Percentiles rank a stretch among this genome's conserved stretches.
These are phyloP conservation scores for Epizoanthus fatuus DNA, from an alignment of 92 coral and sea anemone species.

Conservation along the genomic window DNA sequence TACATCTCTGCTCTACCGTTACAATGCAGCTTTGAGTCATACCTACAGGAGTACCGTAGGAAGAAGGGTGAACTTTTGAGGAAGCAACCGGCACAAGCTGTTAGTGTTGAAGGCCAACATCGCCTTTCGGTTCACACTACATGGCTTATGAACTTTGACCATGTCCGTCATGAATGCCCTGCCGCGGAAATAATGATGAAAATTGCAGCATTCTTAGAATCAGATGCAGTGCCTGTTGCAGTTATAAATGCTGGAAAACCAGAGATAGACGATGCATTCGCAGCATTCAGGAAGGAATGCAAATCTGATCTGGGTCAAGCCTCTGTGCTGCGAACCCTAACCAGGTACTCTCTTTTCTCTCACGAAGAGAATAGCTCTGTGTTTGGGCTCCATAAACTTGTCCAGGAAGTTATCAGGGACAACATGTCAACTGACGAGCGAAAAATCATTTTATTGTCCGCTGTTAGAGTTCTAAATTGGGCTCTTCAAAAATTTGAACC, in stretches of 20 bases:
- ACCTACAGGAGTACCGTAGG: background rate
- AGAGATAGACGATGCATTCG: background rate
- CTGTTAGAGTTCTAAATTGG: slow-evolving; percentile 9
- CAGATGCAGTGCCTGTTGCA: slow-evolving; percentile 17
- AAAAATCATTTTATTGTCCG: background rate
- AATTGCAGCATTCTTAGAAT: slow-evolving; percentile 20
- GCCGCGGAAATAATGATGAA: slow-evolving; percentile 16
- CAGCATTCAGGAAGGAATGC: background rate
- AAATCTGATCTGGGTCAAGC: background rate
- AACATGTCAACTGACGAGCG: background rate
- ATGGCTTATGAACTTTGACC: slow-evolving; percentile 63
- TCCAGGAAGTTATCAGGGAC: slow-evolving; percentile 22
- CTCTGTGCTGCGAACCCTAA: background rate
- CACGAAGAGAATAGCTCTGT: background rate
- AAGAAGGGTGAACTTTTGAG: background rate
- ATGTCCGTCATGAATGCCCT: slow-evolving; percentile 11
- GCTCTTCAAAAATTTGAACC: background rate
- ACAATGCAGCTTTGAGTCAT: slow-evolving; percentile 2
- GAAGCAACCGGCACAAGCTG: slow-evolving; percentile 12
- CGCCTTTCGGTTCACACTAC: slow-evolving; percentile 67
- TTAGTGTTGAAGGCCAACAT: slow-evolving; percentile 46
- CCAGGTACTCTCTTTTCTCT: slow-evolving; percentile 11
- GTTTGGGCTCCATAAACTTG: slow-evolving; percentile 23
- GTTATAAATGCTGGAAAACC: slow-evolving; percentile 35
- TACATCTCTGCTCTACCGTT: background rate